These are phyloP conservation scores for Dicentrarchus labrax DNA, from an alignment of 2,113 vertebrate species.

Conservation along the genomic window DNA sequence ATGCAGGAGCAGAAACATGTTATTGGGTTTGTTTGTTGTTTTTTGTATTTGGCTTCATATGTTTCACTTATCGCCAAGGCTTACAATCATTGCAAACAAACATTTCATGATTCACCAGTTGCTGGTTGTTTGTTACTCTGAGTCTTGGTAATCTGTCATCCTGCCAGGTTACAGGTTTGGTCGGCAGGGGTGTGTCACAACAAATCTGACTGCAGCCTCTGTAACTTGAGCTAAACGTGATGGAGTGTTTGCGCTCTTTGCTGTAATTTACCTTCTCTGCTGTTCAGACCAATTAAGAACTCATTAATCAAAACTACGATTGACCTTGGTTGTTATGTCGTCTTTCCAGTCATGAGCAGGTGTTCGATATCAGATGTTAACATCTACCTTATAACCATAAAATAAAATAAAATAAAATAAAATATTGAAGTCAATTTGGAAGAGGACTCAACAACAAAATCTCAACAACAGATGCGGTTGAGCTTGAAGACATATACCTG, in stretches of 20 bases:
- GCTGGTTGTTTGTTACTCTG: background rate
- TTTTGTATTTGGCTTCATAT: background rate
- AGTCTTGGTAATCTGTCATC: constrained; percentile 40
- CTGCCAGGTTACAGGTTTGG: constrained; percentile 19
- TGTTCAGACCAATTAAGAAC: constrained; percentile 41
- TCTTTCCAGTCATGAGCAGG: constrained; percentile 1
- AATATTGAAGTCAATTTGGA: background rate
- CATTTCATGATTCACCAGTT: background rate
- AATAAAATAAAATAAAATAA: background rate
- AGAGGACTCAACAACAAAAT: background rate
- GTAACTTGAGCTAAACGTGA: constrained; percentile 39
- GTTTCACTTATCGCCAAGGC: background rate
- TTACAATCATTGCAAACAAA: background rate
- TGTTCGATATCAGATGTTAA: background rate
- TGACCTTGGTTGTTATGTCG: constrained; percentile 24
- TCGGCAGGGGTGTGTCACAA: constrained; percentile 54
- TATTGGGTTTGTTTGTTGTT: background rate
- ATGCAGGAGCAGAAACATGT: background rate
- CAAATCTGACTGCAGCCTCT: constrained; percentile 37
- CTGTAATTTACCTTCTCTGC: constrained; percentile 43
- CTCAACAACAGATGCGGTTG: too few relatives aligned
- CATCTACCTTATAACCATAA: too few relatives aligned
- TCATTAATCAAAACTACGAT: constrained; percentile 41
- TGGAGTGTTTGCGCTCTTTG: constrained; percentile 30
- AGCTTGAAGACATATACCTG: background rate